Evolutionary conservation across 2,797 vertebrate genomes (phyloP), one percentile per base, ranked within the genome.

Genomic region (Takifugu rubripes): DNA sequence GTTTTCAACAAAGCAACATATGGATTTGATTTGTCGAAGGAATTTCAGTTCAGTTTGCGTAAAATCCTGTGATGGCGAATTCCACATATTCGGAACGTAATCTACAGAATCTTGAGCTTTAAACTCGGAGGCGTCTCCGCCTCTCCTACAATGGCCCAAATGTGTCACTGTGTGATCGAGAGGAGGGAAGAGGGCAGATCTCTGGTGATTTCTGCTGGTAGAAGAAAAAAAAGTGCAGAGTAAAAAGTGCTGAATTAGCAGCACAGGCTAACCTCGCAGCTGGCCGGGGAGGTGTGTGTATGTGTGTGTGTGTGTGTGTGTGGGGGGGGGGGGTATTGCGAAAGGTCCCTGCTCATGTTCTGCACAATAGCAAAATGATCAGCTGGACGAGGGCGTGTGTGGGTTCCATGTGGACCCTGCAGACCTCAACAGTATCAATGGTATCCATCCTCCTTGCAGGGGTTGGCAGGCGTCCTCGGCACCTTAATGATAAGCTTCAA

Each of bases 401-500:
- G 71, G 59, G 64, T 68, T 70, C 64, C 81, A 75, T 74, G 67
- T 73, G 74, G 67, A 77, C 1, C 16, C 17, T 53, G 48, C 72
- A 72, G 52, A 74, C 64, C 62, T 70, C 77, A 75, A 84, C 75
- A 56, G 62, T 70, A 71, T 74, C 59, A 47, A 59, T 63, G 72
- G 77, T 63, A 40, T 69, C 70, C 66, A 72, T 81, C 66, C 57
- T 56, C 69, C 77, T 66, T 72, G 75, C 59, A 26, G 70, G 73
- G 71, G 54, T 58, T 84, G 78, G 79, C 54, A 4, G 75, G 67
- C 66, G 2, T 54, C 59, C 62, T 43, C 71, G 68, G 77, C 5
- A 59, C 60, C 64, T 84, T 88, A 84, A 88, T 78, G 70, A 47
- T 6, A 52, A 70, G 86, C 87, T 90, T 92, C 89, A 91, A 90